Conservation (phyloP, 2,113 vertebrate species). For the Plestiodon gilberti region DNA sequence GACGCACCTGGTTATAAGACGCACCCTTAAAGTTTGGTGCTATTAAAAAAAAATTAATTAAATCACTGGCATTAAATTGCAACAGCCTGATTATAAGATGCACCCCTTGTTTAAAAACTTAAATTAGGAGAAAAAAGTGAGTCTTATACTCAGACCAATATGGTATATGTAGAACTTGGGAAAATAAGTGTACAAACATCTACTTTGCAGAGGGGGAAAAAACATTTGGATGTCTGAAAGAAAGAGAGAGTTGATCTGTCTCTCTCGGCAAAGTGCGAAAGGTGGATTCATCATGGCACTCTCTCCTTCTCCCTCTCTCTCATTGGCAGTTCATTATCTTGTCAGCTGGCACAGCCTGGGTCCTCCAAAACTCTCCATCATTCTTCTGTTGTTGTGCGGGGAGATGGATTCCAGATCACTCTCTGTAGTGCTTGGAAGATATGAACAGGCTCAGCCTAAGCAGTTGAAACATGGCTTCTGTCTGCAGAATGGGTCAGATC, state of each 20-base stretch:
- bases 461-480: background rate
- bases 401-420: background rate
- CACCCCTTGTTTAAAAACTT: too few relatives aligned
- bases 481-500: background rate
- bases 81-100: too few relatives aligned
- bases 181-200: accelerated
- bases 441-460: background rate
- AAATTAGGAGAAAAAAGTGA: too few relatives aligned
- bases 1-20: too few relatives aligned
- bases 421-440: background rate
- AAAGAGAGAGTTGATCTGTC: slow-evolving; percentile 55
- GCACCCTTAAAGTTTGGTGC: too few relatives aligned
- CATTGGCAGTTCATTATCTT: slow-evolving; percentile 68
- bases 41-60: too few relatives aligned
- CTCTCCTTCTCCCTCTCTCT: slow-evolving; percentile 46
- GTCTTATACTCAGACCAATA: too few relatives aligned
- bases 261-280: slow-evolving; percentile 31
- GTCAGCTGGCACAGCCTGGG: slow-evolving; percentile 45
- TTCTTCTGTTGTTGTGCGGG: background rate
- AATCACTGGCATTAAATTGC: too few relatives aligned
- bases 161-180: accelerated
- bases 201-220: slow-evolving; percentile 50
- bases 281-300: slow-evolving; percentile 65
- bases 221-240: slow-evolving; percentile 6
- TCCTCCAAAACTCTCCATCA: slow-evolving; percentile 53